Conservation (phyloP, 2,888 invertebrate genomes). For the Cylindroiulus punctatus region DNA sequence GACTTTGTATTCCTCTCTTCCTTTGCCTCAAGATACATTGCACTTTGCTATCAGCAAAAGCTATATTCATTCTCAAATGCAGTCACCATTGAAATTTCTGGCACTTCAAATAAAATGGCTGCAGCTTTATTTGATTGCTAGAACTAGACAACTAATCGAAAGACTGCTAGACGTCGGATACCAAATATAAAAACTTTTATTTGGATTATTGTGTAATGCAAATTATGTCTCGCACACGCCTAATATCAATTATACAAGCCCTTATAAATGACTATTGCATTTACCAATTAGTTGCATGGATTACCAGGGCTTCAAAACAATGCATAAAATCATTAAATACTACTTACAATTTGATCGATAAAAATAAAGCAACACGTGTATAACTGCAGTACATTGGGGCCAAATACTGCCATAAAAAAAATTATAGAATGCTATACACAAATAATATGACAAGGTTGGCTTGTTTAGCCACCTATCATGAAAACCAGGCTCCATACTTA, state of each 20-base stretch:
- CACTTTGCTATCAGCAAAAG: no score
- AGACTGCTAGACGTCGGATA: background rate
- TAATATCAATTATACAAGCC: conserved; percentile 16
- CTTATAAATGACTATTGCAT: background rate
- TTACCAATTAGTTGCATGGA: background rate
- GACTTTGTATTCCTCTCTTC: no score
- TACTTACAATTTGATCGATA: conserved; percentile 24
- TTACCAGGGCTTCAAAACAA: conserved; percentile 17
- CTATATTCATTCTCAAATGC: no score
- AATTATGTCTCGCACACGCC: background rate
- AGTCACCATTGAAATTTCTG: no score
- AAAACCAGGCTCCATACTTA: background rate
- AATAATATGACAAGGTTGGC: background rate
- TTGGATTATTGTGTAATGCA: background rate
- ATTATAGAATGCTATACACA: background rate
- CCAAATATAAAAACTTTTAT: conserved; percentile 22
- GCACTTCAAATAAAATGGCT: background rate
- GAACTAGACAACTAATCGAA: background rate
- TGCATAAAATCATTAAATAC: background rate
- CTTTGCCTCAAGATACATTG: no score
- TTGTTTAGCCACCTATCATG: no score
- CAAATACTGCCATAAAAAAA: background rate
- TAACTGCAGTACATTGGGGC: background rate
- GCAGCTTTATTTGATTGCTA: background rate
- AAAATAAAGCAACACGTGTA: background rate